Conservation (phyloP, 2,888 invertebrate species). For the Eubasilissa splendida region DNA sequence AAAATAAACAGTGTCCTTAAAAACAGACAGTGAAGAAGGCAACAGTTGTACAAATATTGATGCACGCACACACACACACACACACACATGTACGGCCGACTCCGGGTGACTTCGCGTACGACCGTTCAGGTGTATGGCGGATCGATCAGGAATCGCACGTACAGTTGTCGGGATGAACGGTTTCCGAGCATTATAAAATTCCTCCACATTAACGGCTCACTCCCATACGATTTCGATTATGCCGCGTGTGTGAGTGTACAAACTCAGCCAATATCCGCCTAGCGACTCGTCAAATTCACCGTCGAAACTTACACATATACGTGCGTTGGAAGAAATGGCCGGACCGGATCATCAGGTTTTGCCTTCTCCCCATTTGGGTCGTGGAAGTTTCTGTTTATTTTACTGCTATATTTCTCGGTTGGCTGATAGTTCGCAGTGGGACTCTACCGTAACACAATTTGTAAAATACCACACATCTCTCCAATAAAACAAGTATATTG, state of each 20-base stretch:
- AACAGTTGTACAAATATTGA: constrained; percentile 13
- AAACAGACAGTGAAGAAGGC: constrained; percentile 1
- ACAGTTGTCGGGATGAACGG: constrained; percentile 34
- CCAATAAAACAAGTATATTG: too few relatives aligned
- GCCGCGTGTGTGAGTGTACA: constrained; percentile 14
- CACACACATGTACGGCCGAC: not conserved
- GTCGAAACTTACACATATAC: constrained; percentile 38
- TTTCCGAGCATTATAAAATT: constrained; percentile 37
- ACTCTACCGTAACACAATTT: too few relatives aligned
- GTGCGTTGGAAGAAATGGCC: constrained; percentile 32
- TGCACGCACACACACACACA: not conserved
- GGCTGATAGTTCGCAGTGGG: too few relatives aligned
- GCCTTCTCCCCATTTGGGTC: constrained; percentile 53
- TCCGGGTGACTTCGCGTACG: not conserved
- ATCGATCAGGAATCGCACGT: constrained; percentile 11
- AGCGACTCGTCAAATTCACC: constrained; percentile 34
- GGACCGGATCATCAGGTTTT: constrained; percentile 55
- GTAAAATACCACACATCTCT: too few relatives aligned
- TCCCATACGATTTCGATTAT: constrained; percentile 4
- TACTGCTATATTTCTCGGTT: constrained; percentile 21
- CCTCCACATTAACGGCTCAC: not conserved
- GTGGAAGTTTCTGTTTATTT: constrained; percentile 54
- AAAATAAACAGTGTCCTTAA: not conserved
- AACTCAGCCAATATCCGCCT: constrained; percentile 42
- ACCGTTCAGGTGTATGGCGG: constrained; percentile 2